Base-by-base conservation (phyloP, 64 coral and sea anemone species). In the Dendrophyllia cribrosa region DNA sequence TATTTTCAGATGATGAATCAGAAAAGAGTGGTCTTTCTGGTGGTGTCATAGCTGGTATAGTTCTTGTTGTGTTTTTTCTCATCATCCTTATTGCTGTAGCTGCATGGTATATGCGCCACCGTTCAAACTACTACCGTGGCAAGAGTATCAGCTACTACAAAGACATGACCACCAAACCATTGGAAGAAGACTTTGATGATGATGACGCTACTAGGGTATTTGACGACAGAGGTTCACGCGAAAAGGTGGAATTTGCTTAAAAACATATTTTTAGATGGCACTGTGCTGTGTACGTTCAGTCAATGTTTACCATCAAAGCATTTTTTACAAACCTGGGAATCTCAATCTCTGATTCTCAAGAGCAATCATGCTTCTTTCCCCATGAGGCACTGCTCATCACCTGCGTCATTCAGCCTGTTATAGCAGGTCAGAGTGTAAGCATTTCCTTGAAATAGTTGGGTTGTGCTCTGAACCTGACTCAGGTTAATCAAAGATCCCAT, bases 111-210 rank as follows among this genome's bases (percentile, higher is more conserved):
- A 16, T 59, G 61, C 51, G 60, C 3, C 75, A 23, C 21, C 91
- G 91, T 4, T 87, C 49, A 20, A 77, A 63, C 1, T 59, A 65
- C 72, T 78, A 87, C 65, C 23, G 75, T 20, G 82, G 70, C 5
- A 93, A 74, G 11, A 88, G 51, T 49, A 93, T 93, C 9, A 78
- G 82, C n/a, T 92, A 92, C 69, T 84, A 91, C 89, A 93, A 93
- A 78, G 91, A 93, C 61, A 87, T 77, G 72, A 4, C 82, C 8
- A 76, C 82, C n/a, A 93, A 93, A 17, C 91, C 91, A 56, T 73
- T 93, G 48, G 91, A 86, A 22, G 91, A 93, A 87, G 91, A 93
- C 61, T 93, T 93, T 69, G 91, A 93, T 53, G 83, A 93, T 34
- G 75, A 93, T 45, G 91, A 93, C 20, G 63, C 82, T 1, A 69